Evolutionary conservation across 2,888 invertebrate genomes (phyloP).

Genomic region (Clusia tigrina): DNA sequence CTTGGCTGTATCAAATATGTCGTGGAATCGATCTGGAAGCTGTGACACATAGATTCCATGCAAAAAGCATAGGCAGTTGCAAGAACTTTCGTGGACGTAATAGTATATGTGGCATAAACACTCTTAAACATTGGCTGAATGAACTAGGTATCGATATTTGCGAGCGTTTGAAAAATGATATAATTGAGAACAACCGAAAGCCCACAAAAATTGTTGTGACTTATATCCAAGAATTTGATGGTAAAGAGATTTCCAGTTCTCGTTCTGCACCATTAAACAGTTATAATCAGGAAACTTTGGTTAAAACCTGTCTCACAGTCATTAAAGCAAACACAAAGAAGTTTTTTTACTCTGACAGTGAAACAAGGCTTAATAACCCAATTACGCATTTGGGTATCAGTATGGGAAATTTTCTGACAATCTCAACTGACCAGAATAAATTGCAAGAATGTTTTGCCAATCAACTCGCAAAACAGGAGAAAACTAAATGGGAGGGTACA

Average conservation of each 20-base stretch:
- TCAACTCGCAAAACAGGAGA: too few species aligned
- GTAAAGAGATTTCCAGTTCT: conserved; percentile 71
- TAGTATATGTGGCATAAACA: conserved; percentile 73
- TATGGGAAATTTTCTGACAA: conserved; percentile 79
- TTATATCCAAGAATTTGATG: conserved; percentile 69
- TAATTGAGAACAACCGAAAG: conserved; percentile 79
- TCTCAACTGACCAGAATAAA: conserved; percentile 66
- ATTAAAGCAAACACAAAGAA: conserved; percentile 70
- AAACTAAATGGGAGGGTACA: too few species aligned
- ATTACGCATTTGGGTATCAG: conserved; percentile 79
- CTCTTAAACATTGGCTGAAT: conserved; percentile 80
- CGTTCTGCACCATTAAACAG: conserved; percentile 70
- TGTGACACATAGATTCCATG: conserved; percentile 82
- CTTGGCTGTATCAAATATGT: conserved; percentile 86
- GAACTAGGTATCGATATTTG: conserved; percentile 84
- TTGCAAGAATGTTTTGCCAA: conserved; percentile 70
- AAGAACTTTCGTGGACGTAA: conserved; percentile 90
- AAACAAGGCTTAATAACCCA: conserved; percentile 64
- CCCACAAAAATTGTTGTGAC: conserved; percentile 81
- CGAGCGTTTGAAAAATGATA: conserved; percentile 83
- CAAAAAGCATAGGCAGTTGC: conserved; percentile 95
- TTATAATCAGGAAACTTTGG: conserved; percentile 74
- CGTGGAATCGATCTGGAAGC: conserved; percentile 88
- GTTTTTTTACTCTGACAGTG: conserved; percentile 55
- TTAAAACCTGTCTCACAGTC: conserved; percentile 72